phyloP scores from a whole-genome alignment of 2,888 invertebrate species.

The Octonoba sinensis region DNA sequence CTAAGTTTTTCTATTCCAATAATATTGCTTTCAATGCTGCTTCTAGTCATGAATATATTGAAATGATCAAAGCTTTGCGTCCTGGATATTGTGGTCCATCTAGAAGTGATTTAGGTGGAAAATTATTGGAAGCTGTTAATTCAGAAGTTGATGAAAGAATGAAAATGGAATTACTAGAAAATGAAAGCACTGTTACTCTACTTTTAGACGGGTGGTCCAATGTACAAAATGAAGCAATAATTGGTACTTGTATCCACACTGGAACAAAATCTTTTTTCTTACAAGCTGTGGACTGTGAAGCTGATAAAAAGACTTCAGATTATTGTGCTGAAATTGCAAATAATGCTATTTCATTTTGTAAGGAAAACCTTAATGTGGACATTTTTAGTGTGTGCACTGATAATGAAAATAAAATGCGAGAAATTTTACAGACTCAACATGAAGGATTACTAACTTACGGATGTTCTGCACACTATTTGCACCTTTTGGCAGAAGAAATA shows the following conservation, averaged over 20 bases:
- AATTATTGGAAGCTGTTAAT: not conserved
- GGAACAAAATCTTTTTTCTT: not conserved
- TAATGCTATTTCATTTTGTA: not conserved
- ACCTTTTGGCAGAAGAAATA: constrained; percentile 2
- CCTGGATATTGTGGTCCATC: not conserved
- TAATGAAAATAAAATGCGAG: not conserved
- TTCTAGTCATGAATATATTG: not conserved
- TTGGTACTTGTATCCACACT: constrained; percentile 2
- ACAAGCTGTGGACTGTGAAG: not conserved
- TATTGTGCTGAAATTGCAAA: constrained; percentile 7
- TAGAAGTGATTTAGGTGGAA: not conserved
- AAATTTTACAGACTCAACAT: not conserved
- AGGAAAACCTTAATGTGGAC: not conserved
- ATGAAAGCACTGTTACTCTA: not conserved
- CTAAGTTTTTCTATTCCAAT: constrained; percentile 11
- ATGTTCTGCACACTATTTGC: not conserved
- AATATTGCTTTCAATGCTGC: constrained; percentile 13
- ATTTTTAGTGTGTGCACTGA: constrained; percentile 11
- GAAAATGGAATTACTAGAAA: not conserved
- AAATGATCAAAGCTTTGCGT: not conserved
- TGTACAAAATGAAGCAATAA: not conserved
- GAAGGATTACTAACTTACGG: not conserved
- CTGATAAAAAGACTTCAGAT: not conserved
- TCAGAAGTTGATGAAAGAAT: not conserved
- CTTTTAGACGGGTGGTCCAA: constrained; percentile 3